A percentile compares a stretch with the other conserved stretches of the same genome.
phyloP scores from a whole-genome alignment of 2,797 vertebrate species.

The Geotria australis region DNA sequence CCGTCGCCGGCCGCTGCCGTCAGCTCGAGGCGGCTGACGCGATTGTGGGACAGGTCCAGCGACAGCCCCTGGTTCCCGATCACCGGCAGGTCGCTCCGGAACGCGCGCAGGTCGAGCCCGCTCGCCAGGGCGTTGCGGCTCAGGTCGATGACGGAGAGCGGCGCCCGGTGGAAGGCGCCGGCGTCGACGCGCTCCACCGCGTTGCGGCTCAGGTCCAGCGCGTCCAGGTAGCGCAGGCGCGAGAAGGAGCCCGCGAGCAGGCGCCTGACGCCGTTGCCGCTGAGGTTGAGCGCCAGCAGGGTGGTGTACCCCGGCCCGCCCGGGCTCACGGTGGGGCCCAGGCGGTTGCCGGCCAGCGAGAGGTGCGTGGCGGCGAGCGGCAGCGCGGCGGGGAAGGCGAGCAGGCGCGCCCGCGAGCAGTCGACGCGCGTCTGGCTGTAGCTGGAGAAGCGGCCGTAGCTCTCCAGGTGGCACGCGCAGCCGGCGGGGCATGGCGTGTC shows the following conservation, averaged over 20 bases:
- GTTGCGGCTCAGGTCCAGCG: slow-evolving; percentile 69
- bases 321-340: slow-evolving; percentile 32
- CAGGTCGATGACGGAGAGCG: slow-evolving; percentile 49
- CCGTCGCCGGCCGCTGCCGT: slow-evolving; percentile 9
- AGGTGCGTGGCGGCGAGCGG: slow-evolving; percentile 67
- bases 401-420: slow-evolving; percentile 38
- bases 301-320: slow-evolving; percentile 79
- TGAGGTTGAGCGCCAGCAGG: slow-evolving; percentile 53
- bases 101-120: slow-evolving; percentile 22
- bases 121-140: slow-evolving; percentile 57
- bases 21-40: slow-evolving; percentile 6
- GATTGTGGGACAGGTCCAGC: slow-evolving; percentile 55
- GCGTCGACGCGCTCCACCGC: slow-evolving; percentile 24
- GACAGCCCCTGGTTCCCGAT: slow-evolving; percentile 9
- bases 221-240: slow-evolving; percentile 65
- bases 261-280: slow-evolving; percentile 41
- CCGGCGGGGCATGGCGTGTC: slow-evolving; percentile 44
- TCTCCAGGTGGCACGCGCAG: slow-evolving; percentile 73
- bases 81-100: slow-evolving; percentile 28
- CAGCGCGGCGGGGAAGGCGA: slow-evolving; percentile 41
- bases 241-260: slow-evolving; percentile 38
- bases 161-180: slow-evolving; percentile 38
- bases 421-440: slow-evolving; percentile 82
- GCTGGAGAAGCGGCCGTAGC: slow-evolving; percentile 75
- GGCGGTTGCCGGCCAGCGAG: slow-evolving; percentile 50